A percentile compares a stretch with the other conserved stretches of the same genome.
Conservation (phyloP, 2,888 invertebrate genomes). For the Ceramica pisi region DNA sequence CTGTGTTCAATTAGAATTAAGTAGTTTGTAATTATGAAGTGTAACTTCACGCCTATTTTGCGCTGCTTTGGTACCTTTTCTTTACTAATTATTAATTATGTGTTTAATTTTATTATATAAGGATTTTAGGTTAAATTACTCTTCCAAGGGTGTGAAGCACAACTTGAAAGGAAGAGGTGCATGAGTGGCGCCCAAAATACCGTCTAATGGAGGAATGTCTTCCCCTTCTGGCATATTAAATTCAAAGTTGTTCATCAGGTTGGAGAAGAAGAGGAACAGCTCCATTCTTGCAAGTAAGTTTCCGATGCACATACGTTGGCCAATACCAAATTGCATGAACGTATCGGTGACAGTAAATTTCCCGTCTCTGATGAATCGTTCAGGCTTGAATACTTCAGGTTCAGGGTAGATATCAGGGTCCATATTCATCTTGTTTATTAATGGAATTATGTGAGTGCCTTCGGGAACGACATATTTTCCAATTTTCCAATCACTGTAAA, state of each 20-base stretch:
- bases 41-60: conserved; percentile 26
- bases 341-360: conserved; percentile 94
- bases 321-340: conserved; percentile 96
- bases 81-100: conserved; percentile 9
- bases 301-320: conserved; percentile 96
- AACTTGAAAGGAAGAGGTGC: conserved; percentile 90
- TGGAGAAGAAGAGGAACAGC: conserved; percentile 95
- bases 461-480: conserved; percentile 94
- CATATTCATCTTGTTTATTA: conserved; percentile 96
- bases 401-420: conserved; percentile 95
- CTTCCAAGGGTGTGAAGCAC: conserved; percentile 52
- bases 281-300: conserved; percentile 96
- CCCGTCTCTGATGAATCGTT: conserved; percentile 93
- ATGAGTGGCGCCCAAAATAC: conserved; percentile 94
- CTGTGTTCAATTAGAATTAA: background rate
- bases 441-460: conserved; percentile 94
- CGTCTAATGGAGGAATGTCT: conserved; percentile 93
- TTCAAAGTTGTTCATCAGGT: conserved; percentile 94
- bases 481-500: conserved; percentile 92
- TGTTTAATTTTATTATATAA: no score
- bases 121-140: background rate
- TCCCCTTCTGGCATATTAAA: conserved; percentile 92
- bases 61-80: conserved; percentile 45
- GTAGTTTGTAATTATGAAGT: conserved; percentile 26
- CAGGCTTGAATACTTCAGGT: conserved; percentile 94